Conservation (phyloP, 2,113 vertebrate genomes). For the Chitala chitala region DNA sequence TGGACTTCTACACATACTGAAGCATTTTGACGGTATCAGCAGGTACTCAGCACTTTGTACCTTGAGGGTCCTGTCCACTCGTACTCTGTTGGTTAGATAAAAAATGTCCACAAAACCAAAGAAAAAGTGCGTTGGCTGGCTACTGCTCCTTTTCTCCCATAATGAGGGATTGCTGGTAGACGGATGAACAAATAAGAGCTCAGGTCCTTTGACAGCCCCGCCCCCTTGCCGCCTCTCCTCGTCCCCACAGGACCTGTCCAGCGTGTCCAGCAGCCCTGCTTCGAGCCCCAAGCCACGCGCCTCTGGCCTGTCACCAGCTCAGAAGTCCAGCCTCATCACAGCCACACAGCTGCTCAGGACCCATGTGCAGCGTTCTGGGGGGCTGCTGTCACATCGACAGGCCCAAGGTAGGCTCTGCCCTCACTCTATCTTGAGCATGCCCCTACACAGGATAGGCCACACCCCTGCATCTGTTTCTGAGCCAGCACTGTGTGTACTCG, state of each 20-base stretch:
- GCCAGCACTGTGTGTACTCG: too few species aligned
- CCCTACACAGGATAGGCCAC: slow-evolving; percentile 71
- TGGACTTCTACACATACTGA: too few species aligned
- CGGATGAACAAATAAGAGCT: too few species aligned
- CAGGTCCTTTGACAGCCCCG: background rate
- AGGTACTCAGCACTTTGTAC: too few species aligned
- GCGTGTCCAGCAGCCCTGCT: slow-evolving; percentile 91
- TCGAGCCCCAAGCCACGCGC: slow-evolving; percentile 91
- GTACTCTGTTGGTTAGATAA: too few species aligned
- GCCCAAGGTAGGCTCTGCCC: slow-evolving; percentile 80
- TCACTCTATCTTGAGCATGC: background rate
- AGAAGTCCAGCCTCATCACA: slow-evolving; percentile 78
- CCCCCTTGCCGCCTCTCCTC: background rate
- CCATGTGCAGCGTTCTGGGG: slow-evolving; percentile 76
- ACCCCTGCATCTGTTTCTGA: too few species aligned
- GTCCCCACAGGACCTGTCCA: slow-evolving; percentile 81
- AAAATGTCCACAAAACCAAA: too few species aligned
- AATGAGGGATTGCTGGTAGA: too few species aligned
- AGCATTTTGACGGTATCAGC: too few species aligned
- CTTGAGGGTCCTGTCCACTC: too few species aligned
- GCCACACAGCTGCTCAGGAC: slow-evolving; percentile 83
- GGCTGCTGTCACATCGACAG: slow-evolving; percentile 80
- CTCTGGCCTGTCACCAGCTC: slow-evolving; percentile 69
- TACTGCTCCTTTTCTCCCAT: too few species aligned
- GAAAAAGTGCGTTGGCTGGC: background rate